Evolutionary conservation across 2,113 vertebrate genomes (phyloP).

Genomic region (Boulengeromyrus knoepffleri): DNA sequence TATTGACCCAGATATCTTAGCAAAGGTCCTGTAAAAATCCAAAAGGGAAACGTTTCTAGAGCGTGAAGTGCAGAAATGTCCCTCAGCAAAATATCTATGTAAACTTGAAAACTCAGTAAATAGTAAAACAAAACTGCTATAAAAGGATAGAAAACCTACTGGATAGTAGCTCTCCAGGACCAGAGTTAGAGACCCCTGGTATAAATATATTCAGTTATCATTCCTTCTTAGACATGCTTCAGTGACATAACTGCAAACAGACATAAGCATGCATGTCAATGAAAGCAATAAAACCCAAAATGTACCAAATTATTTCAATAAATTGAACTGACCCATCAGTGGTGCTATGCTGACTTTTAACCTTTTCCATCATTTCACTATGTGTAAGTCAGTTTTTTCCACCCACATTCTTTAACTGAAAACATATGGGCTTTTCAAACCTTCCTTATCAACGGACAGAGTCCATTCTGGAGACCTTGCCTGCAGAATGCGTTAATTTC

Average conservation of each 20-base stretch:
- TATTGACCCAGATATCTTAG: background rate
- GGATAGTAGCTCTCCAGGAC: no score
- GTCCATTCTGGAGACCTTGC: background rate
- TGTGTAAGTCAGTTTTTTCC: background rate
- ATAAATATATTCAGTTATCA: background rate
- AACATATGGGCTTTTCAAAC: background rate
- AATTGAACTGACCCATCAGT: background rate
- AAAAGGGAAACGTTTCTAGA: background rate
- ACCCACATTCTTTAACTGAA: background rate
- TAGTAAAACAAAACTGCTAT: background rate
- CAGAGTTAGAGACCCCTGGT: background rate
- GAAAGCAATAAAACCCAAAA: background rate
- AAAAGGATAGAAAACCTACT: no score
- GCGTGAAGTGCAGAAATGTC: background rate
- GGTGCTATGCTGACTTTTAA: background rate
- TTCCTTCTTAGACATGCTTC: background rate
- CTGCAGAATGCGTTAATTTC: conserved; percentile 26
- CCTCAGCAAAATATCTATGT: background rate
- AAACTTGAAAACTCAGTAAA: background rate
- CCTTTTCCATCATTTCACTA: background rate
- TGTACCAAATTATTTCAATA: background rate
- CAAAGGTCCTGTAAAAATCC: background rate
- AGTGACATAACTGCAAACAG: background rate
- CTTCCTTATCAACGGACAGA: conserved; percentile 34
- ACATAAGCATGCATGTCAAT: background rate